Conservation (phyloP, 2,797 vertebrate genomes). For the Cyclura pinguis region DNA sequence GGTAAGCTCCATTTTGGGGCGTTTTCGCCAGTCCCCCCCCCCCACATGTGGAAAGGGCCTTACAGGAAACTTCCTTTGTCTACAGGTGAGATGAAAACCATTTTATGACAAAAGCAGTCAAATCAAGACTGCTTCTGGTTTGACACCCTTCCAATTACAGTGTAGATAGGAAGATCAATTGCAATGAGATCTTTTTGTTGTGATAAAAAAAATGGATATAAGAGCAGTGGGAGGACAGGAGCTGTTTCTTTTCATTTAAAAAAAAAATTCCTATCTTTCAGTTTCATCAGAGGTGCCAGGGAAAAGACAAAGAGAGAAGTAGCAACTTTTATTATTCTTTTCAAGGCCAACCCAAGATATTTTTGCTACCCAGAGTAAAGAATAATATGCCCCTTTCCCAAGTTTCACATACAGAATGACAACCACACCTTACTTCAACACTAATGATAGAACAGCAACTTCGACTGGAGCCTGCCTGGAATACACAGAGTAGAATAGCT, state of each 20-base stretch:
- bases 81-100: not conserved
- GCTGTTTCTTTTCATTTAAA: no score
- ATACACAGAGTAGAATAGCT: not conserved
- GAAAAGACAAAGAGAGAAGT: not conserved
- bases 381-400: not conserved
- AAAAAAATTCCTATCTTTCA: not conserved
- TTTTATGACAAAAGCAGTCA: not conserved
- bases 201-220: not conserved
- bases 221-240: not conserved
- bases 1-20: no score
- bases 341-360: not conserved
- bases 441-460: not conserved
- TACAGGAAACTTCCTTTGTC: not conserved
- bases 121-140: not conserved
- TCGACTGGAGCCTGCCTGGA: not conserved
- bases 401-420: not conserved
- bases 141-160: not conserved
- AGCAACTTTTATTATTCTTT: not conserved
- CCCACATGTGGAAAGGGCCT: no score
- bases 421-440: not conserved
- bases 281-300: not conserved
- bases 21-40: no score
- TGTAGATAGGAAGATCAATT: not conserved
- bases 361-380: not conserved
- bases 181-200: not conserved